Percentiles rank a stretch among this genome's conserved stretches.
Evolutionary conservation across 2,113 vertebrate species (phyloP).

Genomic region (Etia nguti): DNA sequence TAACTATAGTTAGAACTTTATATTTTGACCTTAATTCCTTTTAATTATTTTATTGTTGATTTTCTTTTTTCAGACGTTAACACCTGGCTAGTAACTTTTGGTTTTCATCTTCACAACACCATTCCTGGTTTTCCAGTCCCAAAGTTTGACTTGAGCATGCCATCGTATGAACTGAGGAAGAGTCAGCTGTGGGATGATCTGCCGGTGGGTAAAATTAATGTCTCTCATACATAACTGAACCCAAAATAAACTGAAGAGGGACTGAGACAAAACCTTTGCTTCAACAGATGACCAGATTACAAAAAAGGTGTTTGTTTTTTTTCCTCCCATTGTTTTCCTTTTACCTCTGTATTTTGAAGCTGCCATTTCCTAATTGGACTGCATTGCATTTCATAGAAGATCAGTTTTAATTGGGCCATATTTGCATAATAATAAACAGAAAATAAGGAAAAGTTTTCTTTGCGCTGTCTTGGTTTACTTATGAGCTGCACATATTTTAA

Average conservation of each 20-base stretch:
- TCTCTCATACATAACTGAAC: neutral
- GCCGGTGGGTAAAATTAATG: conserved; percentile 77
- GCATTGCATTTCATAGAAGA: conserved; percentile 10
- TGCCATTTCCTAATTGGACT: conserved; percentile 23
- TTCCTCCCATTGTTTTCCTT: neutral
- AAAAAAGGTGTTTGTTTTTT: neutral
- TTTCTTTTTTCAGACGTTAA: conserved; percentile 83
- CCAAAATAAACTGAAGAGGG: neutral
- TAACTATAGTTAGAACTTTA: neutral
- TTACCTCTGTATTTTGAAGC: conserved; percentile 11
- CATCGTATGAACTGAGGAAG: conserved; percentile 91
- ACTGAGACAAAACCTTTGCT: neutral
- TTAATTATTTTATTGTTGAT: neutral
- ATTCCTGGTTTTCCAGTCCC: conserved; percentile 95
- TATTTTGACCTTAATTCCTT: rapidly evolving
- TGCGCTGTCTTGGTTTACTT: neutral
- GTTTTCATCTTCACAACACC: conserved; percentile 97
- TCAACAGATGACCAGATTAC: neutral
- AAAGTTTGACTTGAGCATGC: conserved; percentile 88
- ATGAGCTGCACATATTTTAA: neutral
- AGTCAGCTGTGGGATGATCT: conserved; percentile 95
- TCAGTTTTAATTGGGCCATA: conserved; percentile 50
- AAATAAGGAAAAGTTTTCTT: neutral
- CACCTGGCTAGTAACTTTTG: conserved; percentile 98
- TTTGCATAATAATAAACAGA: conserved; percentile 43